These are phyloP conservation scores for Calyptomena viridis DNA, from an alignment of 2,113 vertebrate species.

Conservation along the genomic window DNA sequence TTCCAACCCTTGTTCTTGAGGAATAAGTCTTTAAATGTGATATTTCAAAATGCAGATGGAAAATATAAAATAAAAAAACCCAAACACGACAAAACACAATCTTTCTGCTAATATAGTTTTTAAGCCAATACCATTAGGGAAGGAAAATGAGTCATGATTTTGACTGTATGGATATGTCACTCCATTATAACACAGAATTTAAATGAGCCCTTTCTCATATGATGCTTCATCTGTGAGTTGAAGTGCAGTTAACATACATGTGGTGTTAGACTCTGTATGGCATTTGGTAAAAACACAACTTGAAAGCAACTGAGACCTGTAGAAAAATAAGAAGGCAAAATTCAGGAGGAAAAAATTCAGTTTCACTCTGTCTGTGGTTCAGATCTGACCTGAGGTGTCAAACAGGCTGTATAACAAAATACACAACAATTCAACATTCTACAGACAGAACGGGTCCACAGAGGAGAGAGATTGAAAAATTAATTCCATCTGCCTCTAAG, in stretches of 20 bases:
- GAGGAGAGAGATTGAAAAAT: background rate
- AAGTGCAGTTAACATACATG: background rate
- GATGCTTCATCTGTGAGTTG: background rate
- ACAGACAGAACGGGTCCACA: background rate
- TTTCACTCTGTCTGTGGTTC: background rate
- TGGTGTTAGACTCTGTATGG: background rate
- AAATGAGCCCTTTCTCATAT: background rate
- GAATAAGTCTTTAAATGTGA: background rate
- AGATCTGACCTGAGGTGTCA: constrained; percentile 22
- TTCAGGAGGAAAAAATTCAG: constrained; percentile 20
- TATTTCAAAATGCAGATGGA: background rate
- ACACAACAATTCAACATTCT: background rate
- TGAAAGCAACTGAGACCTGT: background rate
- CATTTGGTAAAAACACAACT: background rate
- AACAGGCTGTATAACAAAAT: background rate
- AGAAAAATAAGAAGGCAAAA: background rate
- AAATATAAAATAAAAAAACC: background rate
- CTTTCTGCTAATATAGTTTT: background rate
- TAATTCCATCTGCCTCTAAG: background rate
- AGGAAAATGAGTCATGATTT: background rate
- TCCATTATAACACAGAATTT: background rate
- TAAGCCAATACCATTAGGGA: background rate
- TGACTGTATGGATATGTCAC: background rate
- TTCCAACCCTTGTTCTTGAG: background rate
- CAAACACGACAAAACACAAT: background rate